Evolutionary conservation across 1,140 invertebrate species (phyloP).

Genomic region (Listronotus oregonensis): DNA sequence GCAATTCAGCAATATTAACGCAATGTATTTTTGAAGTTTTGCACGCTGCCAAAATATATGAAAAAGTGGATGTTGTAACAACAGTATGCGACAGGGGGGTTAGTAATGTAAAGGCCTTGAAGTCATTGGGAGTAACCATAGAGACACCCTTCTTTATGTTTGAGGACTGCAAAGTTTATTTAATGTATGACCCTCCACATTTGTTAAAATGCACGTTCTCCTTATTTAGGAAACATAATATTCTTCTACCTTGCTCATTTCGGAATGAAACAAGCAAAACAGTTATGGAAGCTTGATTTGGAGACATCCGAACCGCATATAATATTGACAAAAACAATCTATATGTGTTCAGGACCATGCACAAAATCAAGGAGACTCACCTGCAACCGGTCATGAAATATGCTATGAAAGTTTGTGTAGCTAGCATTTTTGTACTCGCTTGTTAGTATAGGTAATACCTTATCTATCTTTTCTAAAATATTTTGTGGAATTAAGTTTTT

Average conservation of each 20-base stretch:
- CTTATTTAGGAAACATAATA: conserved; percentile 12
- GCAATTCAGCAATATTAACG: not conserved
- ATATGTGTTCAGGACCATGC: no score
- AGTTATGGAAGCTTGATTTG: conserved; percentile 15
- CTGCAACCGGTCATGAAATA: no score
- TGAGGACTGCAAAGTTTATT: not conserved
- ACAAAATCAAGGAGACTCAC: no score
- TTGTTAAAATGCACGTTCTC: conserved; percentile 15
- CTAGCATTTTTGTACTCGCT: no score
- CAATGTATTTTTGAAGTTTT: conserved; percentile 4
- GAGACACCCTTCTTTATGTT: not conserved
- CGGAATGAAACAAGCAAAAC: not conserved
- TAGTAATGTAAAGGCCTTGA: conserved; percentile 14
- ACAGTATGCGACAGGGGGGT: conserved; percentile 17
- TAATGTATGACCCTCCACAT: conserved; percentile 19
- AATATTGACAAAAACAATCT: not conserved
- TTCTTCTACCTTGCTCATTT: not conserved
- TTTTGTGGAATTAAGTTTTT: no score
- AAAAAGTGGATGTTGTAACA: conserved; percentile 2
- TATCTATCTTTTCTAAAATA: no score
- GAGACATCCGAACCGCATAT: conserved; percentile 1
- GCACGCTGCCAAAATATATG: not conserved
- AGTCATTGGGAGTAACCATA: not conserved
- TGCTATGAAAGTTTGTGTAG: no score
- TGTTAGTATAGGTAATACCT: no score